These are phyloP conservation scores for Dysmachus trigonus DNA, from an alignment of 2,888 invertebrate genomes.

Conservation along the genomic window DNA sequence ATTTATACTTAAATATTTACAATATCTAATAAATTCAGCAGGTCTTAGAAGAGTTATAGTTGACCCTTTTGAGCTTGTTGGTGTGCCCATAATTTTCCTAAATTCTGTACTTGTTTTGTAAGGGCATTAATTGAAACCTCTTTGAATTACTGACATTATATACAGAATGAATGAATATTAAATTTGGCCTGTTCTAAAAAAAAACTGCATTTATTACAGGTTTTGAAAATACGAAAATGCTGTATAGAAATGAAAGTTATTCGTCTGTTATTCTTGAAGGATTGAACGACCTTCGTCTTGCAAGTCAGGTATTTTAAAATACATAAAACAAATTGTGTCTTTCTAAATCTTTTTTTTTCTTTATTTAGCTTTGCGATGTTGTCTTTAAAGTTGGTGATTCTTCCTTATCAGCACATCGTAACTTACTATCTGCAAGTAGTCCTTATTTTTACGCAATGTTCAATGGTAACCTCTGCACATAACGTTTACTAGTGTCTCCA, in stretches of 20 bases:
- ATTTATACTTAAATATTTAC: too few relatives aligned
- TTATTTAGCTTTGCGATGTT: slow-evolving; percentile 46
- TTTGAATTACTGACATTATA: too few relatives aligned
- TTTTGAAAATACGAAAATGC: neutral
- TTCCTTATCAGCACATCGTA: slow-evolving; percentile 45
- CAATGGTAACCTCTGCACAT: slow-evolving; percentile 40
- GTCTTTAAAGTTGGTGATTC: slow-evolving; percentile 27
- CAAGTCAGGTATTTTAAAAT: neutral
- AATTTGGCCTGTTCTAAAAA: too few relatives aligned
- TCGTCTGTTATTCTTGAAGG: slow-evolving; percentile 4
- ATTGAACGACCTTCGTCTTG: slow-evolving; percentile 25
- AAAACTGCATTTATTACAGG: neutral
- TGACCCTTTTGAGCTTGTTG: too few relatives aligned
- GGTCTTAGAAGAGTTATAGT: too few relatives aligned
- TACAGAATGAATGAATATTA: too few relatives aligned
- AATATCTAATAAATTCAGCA: too few relatives aligned
- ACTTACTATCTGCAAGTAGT: slow-evolving; percentile 43
- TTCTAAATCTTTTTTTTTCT: neutral
- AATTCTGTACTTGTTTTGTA: too few relatives aligned
- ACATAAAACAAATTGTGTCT: neutral
- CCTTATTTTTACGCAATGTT: slow-evolving; percentile 48
- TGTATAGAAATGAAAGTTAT: neutral
- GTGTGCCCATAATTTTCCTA: too few relatives aligned
- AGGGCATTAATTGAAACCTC: too few relatives aligned
- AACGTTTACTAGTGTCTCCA: slow-evolving; percentile 43